These are phyloP conservation scores for Saguinus imperator DNA, from an alignment of 2,113 vertebrate genomes.

Conservation along the genomic window DNA sequence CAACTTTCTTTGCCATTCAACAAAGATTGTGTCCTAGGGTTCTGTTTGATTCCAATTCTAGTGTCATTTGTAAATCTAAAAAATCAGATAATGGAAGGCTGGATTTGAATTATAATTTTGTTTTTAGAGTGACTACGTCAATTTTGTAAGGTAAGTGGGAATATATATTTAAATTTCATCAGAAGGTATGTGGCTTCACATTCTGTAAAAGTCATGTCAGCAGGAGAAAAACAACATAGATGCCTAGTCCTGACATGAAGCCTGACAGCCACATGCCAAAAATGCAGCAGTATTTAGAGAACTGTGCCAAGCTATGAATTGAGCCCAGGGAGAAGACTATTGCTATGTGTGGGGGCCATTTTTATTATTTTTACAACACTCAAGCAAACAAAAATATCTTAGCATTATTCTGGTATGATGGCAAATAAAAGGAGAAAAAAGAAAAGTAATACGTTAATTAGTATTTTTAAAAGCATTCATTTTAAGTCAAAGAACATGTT, in stretches of 20 bases:
- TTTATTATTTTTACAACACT: background rate
- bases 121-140: background rate
- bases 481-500: constrained; percentile 69
- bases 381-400: background rate
- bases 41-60: constrained; percentile 32
- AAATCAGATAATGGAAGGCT: background rate
- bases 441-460: constrained; percentile 42
- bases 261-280: constrained; percentile 10
- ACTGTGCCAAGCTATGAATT: constrained; percentile 50
- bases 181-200: background rate
- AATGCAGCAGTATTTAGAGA: constrained; percentile 55
- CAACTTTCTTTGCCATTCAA: constrained; percentile 42
- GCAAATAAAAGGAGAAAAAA: constrained; percentile 57
- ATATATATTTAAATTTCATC: background rate
- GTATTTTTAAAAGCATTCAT: constrained; percentile 67
- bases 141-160: background rate
- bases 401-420: constrained; percentile 53
- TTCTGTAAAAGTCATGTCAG: constrained; percentile 5
- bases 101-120: constrained; percentile 6
- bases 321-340: constrained; percentile 56
- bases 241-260: constrained; percentile 23
- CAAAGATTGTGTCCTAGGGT: background rate
- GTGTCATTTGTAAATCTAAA: constrained; percentile 20
- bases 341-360: constrained; percentile 47
- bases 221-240: constrained; percentile 17